phyloP scores from a whole-genome alignment of 2,113 vertebrate species.

The Girardinichthys multiradiatus region DNA sequence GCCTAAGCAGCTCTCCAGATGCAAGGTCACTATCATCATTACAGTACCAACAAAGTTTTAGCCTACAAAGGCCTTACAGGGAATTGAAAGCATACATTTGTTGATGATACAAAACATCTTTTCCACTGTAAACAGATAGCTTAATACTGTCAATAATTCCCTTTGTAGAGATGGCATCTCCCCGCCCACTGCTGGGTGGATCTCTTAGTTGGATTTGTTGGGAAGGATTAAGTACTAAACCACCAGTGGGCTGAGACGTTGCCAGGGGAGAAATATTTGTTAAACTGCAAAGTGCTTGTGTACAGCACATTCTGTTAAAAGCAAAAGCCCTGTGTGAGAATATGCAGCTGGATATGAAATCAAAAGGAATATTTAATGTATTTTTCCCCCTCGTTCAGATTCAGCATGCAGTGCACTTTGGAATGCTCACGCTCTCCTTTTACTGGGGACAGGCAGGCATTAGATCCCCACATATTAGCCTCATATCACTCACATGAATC shows the following conservation, averaged over 20 bases:
- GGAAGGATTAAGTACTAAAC: constrained; percentile 72
- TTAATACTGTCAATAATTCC: constrained; percentile 77
- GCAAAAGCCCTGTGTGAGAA: constrained; percentile 71
- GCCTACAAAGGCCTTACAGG: constrained; percentile 40
- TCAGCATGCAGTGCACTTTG: constrained; percentile 64
- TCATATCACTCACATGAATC: constrained; percentile 29
- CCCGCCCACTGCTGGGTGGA: constrained; percentile 58
- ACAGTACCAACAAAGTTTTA: constrained; percentile 34
- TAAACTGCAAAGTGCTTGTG: constrained; percentile 81
- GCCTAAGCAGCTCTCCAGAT: constrained; percentile 45
- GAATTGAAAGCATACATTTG: constrained; percentile 51
- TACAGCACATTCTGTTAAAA: constrained; percentile 78
- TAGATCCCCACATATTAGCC: constrained; percentile 51
- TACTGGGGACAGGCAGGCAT: constrained; percentile 63
- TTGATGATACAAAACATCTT: constrained; percentile 54
- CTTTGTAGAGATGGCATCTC: constrained; percentile 69
- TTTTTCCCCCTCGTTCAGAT: constrained; percentile 61
- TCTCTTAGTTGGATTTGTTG: constrained; percentile 66
- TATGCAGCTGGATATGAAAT: constrained; percentile 76
- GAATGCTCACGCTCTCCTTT: constrained; percentile 41
- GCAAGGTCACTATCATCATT: constrained; percentile 72
- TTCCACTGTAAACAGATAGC: constrained; percentile 66
- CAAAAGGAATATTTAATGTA: constrained; percentile 81
- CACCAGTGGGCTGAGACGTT: constrained; percentile 72
- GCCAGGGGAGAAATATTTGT: constrained; percentile 79